Evolutionary conservation across 1,140 invertebrate genomes (phyloP).

Genomic region (Vanessa atalanta): DNA sequence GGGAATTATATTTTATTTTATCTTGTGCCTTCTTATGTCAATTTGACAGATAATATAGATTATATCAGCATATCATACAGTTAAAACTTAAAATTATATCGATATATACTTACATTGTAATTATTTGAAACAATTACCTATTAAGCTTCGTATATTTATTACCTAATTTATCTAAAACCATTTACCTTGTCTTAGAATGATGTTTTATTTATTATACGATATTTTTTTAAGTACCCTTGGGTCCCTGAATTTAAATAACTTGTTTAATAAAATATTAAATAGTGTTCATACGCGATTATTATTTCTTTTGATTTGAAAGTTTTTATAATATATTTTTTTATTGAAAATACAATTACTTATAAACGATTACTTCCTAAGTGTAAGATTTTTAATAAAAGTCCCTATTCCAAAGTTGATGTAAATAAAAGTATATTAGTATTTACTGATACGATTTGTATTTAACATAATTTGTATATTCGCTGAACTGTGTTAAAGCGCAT

Average conservation of each 20-base stretch:
- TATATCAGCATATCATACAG: slow-evolving; percentile 13
- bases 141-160: background rate
- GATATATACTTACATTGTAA: background rate
- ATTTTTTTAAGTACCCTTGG: too few relatives aligned
- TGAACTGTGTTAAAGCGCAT: slow-evolving; percentile 35
- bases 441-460: slow-evolving; percentile 33
- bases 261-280: too few relatives aligned
- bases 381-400: slow-evolving; percentile 5
- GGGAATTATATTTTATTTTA: slow-evolving; percentile 12
- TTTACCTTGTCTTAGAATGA: too few relatives aligned
- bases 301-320: too few relatives aligned
- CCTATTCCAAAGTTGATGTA: slow-evolving; percentile 43
- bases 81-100: background rate
- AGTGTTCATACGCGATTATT: too few relatives aligned
- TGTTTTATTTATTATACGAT: too few relatives aligned
- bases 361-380: background rate
- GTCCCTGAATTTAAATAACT: too few relatives aligned
- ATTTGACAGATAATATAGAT: slow-evolving; percentile 31
- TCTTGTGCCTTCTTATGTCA: slow-evolving; percentile 32
- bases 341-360: background rate
- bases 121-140: background rate
- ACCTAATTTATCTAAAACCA: background rate
- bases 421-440: slow-evolving; percentile 42
- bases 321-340: background rate
- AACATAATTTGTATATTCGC: slow-evolving; percentile 43